Conservation (phyloP, 2,113 vertebrate genomes). For the Dipodomys spectabilis region DNA sequence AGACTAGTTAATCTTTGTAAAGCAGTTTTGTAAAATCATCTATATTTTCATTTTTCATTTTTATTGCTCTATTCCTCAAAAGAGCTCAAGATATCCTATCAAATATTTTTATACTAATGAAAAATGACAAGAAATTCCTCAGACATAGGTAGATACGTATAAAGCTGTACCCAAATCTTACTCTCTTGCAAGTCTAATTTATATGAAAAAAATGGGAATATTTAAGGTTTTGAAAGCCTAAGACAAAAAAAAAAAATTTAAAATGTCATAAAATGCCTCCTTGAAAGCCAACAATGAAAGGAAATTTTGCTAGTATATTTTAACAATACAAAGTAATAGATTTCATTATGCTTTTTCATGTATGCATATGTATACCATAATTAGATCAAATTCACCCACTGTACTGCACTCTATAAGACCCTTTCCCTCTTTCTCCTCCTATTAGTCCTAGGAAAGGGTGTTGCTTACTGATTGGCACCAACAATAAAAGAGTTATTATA, state of each 20-base stretch:
- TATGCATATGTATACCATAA: not conserved
- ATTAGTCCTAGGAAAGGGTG: too few species aligned
- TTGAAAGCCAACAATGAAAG: not conserved
- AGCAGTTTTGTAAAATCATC: conserved; percentile 36
- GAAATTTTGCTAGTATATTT: not conserved
- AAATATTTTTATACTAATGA: not conserved
- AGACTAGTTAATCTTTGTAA: conserved; percentile 34
- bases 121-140: not conserved
- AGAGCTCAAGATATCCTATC: not conserved
- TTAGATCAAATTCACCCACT: not conserved
- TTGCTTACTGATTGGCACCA: not conserved
- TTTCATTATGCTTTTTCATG: not conserved
- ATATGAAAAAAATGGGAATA: not conserved
- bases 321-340: not conserved
- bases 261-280: not conserved
- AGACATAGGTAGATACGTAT: conserved; percentile 2
- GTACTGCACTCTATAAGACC: too few species aligned
- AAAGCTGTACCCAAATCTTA: not conserved
- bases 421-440: not conserved
- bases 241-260: not conserved
- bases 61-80: conserved; percentile 30
- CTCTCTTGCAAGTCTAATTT: not conserved
- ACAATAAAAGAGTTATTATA: conserved; percentile 21
- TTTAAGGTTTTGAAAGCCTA: conserved; percentile 30
- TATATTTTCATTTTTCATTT: conserved; percentile 61